Percentiles rank a stretch among this genome's conserved stretches.
Evolutionary conservation across 2,113 vertebrate species (phyloP).

Genomic region (Silurus asotus): DNA sequence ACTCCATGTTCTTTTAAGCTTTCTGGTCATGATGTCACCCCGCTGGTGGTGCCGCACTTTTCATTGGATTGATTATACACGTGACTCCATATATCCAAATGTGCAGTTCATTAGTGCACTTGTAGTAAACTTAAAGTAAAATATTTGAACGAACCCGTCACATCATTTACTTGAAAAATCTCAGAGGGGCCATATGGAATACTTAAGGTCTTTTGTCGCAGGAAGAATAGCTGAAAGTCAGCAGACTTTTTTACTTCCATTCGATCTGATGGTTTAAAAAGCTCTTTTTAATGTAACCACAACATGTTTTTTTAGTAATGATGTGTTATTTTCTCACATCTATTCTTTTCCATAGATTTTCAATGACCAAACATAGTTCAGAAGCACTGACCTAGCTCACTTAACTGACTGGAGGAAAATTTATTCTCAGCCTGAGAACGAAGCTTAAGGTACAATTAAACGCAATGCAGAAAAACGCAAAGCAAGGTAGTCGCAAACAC

Average conservation of each 20-base stretch:
- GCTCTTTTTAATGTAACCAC: no score
- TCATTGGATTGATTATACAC: no score
- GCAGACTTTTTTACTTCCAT: not conserved
- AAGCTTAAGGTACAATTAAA: slow-evolving; percentile 24
- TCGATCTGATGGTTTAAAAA: not conserved
- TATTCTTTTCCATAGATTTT: no score
- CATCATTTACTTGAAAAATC: not conserved
- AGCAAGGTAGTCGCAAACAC: slow-evolving; percentile 22
- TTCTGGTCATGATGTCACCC: no score
- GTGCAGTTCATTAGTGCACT: not conserved
- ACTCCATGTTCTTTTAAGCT: no score
- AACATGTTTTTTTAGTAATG: no score
- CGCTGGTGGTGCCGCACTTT: no score
- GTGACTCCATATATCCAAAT: not conserved
- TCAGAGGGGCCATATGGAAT: not conserved
- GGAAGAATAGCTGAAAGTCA: not conserved
- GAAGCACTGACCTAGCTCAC: no score
- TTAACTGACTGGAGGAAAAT: no score
- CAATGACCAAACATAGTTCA: no score
- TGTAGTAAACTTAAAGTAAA: not conserved
- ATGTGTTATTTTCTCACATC: no score
- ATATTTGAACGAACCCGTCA: not conserved
- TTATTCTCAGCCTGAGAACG: not conserved
- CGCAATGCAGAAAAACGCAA: not conserved
- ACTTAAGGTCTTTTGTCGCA: not conserved